Base-by-base conservation (phyloP, 2,797 vertebrate species). In the Gymnoscopelus braueri region DNA sequence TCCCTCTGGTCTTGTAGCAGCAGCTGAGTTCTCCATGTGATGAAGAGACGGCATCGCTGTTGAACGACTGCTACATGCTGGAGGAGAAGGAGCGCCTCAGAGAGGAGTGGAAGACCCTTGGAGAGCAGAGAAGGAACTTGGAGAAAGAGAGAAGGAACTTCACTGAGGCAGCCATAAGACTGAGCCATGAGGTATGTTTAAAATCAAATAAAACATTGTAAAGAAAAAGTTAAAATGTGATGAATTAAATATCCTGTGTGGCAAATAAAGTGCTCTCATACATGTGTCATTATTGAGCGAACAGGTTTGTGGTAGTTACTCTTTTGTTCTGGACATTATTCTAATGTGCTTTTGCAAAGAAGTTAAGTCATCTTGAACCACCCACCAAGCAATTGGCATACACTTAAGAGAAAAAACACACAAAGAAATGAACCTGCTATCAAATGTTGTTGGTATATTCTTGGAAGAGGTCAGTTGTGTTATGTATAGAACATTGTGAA, bases 161-260 rank as follows among this genome's bases (percentile, higher is more conserved):
- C 84, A 99, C 97, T 0, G 98, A 99, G 85, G 98, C 98, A 67
- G 97, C 98, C 65, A 98, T 98, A 85, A 92, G 97, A 89, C 89
- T 98, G 72, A 97, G 98, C 78, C 93, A 96, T 60, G 97, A 98
- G 96, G 98, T 98, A 92, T 81, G 50, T 56, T 23, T 9, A 44
- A 7, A 52, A 23, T 4, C 19, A 3, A 19, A 14, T 3, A 5
- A 19, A 7, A 53, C 51, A 57, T 57, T 26, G 7, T 26, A 32
- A 26, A 29, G 1, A 29, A 29, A 13, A 32, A 32, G 24, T 58
- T 19, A 53, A 44, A 57, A 0, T 39, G 11, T 5, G 63, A 61
- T 49, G 4, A 10, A 50, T 6, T 11, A 1, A 61, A 50, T 5
- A 3, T 13, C 29, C 13, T 69, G 14, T 29, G 52, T 57, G 24